Base-by-base conservation (phyloP, 2,888 invertebrate genomes). In the Scaeva pyrastri region DNA sequence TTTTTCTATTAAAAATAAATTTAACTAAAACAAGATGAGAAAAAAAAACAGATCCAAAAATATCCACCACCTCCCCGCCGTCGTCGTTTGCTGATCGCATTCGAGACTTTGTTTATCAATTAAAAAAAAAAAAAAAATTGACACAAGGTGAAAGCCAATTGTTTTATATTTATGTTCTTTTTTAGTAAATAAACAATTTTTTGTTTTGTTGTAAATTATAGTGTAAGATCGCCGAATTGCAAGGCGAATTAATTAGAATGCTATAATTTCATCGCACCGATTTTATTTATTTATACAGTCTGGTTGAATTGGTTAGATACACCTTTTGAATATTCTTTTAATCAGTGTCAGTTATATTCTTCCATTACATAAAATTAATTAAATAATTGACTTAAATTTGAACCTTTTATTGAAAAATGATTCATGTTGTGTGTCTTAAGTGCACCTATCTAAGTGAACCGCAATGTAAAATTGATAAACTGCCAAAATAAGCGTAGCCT, bases 131-230 rank as follows among this genome's bases (percentile, higher is more conserved):
- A 73, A 23, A 52, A 52, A 52, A 52, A 80, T 76, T 80, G 80
- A 85, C 84, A 85, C 84, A 85, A 80, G 80, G 80, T 80, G 75
- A 85, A 85, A 48, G 80, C 64, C 75, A 68, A 68, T 85, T 85
- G 80, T 66, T 66, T 85, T 76, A 80, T 85, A 76, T 80, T 84
- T 80, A 84, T 71, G 68, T 71, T 75, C 26, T 76, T 48, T 68
- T 79, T 68, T 76, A 85, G 80, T 80, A 85, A 85, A 85, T 72
- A 80, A 60, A 66, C 21, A 45, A 26, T 23, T 60, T 41, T 12
- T 41, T 12, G n/a, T 60, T 39, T 21, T 41, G 12, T 48, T 66
- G 48, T 41, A 45, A 64, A 45, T 60, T 39, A 7, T 60, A 31
- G 48, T 66, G 31, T 66, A 66, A 66, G 14, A 66, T 16, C 62